Base-by-base conservation (phyloP, 2,797 vertebrate species). In the Zenarchopterus dispar region DNA sequence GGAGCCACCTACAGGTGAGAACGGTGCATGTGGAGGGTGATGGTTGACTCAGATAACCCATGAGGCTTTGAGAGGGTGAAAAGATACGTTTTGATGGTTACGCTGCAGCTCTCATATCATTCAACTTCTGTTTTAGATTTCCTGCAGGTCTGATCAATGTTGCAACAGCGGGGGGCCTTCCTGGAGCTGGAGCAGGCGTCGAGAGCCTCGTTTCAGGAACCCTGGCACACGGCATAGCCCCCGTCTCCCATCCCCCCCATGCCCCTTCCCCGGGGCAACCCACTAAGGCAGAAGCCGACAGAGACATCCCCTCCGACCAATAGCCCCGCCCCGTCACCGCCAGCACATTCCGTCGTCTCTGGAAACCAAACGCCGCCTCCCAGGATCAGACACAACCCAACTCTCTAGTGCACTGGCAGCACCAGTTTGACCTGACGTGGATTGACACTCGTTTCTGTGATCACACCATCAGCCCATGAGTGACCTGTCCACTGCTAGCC, bases 271-370 rank as follows among this genome's bases (percentile, higher is more conserved):
- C 96, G 2, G 95, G 95, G 91, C 95, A 96, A 75, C 94, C 95
- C 2, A 93, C 92, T 73, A 97, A 97, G 93, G 93, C 95, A 56
- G 96, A 97, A 91, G 92, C 95, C 75, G 96, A 97, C 94, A 97
- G 96, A 96, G 96, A 97, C 90, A 94, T 96, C 91, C 93, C 96
- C 78, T 94, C 96, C 70, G 96, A 97, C 93, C 96, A 97, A 93
- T 97, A 97, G 93, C 95, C 92, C 89, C 48, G 86, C 54, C 73
- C 69, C 61, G 77, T 77, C 55, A 52, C 61, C 67, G 51, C 88
- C 84, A 87, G 85, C 91, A 93, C 94, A 94, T 94, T 94, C 94
- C 94, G 79, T 87, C 89, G 81, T 88, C 85, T 86, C 80, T 87
- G 87, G 85, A 89, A 91, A 79, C 84, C 84, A 66, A 75, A 72